A percentile compares a stretch with the other conserved stretches of the same genome.
These are phyloP conservation scores for Hylyphantes graminicola DNA, from an alignment of 1,140 invertebrate species.

Conservation along the genomic window DNA sequence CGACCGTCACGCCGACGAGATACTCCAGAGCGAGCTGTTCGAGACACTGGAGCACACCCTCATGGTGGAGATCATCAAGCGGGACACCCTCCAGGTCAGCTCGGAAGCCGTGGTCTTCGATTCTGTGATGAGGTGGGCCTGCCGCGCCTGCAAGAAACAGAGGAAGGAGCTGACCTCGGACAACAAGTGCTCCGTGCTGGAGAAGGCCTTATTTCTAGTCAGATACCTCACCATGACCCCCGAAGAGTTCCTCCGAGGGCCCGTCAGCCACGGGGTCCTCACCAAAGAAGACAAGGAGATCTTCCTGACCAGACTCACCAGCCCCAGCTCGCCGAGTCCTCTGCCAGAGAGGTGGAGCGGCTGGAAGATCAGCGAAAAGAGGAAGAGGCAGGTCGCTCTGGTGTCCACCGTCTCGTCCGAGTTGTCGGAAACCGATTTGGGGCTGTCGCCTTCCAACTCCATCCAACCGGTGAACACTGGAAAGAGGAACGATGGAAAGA, in stretches of 20 bases:
- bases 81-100: constrained; percentile 68
- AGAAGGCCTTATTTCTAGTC: constrained; percentile 75
- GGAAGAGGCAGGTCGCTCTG: constrained; percentile 3
- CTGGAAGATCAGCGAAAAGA: constrained; percentile 43
- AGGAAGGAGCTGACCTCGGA: constrained; percentile 73
- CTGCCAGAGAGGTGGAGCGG: constrained; percentile 55
- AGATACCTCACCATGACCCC: constrained; percentile 75
- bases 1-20: constrained; percentile 73
- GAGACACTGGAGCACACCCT: constrained; percentile 75
- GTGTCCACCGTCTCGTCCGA: constrained; percentile 18
- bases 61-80: constrained; percentile 73
- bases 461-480: constrained; percentile 22
- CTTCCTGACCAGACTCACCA: constrained; percentile 63
- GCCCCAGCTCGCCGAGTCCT: background rate
- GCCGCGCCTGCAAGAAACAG: constrained; percentile 75
- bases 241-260: constrained; percentile 73
- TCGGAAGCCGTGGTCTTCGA: constrained; percentile 63
- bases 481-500: constrained; percentile 39
- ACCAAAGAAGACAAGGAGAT: constrained; percentile 65
- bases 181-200: constrained; percentile 74
- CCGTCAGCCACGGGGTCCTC: constrained; percentile 67
- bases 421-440: background rate
- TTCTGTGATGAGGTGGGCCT: constrained; percentile 73
- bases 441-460: constrained; percentile 43
- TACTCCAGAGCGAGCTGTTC: constrained; percentile 75